Percentiles rank a stretch among this genome's conserved stretches.
These are phyloP conservation scores for Megaptera novaeangliae DNA, from an alignment of 2,113 vertebrate species.

Conservation along the genomic window DNA sequence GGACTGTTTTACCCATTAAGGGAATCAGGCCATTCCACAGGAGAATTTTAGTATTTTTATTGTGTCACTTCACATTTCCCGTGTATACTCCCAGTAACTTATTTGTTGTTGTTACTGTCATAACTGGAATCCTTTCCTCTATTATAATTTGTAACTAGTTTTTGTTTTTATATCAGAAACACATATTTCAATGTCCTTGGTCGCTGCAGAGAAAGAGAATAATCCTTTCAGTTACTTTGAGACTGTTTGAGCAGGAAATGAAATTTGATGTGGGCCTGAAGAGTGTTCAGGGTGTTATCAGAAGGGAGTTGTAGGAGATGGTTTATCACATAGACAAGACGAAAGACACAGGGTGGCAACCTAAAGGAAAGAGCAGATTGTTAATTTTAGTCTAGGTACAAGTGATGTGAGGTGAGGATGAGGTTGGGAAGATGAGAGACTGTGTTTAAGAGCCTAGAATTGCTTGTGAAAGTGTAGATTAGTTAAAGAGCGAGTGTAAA, in stretches of 20 bases:
- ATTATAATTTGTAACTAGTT: not conserved
- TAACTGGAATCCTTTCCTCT: not conserved
- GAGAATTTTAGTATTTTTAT: not conserved
- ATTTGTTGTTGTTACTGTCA: not conserved
- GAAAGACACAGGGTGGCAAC: rapidly evolving
- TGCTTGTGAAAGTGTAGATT: not conserved
- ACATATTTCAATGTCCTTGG: not conserved
- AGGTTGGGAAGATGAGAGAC: not conserved
- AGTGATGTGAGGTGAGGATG: not conserved
- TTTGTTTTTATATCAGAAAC: not conserved
- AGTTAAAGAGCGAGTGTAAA: not conserved
- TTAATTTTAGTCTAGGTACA: not conserved
- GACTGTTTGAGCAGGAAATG: not conserved
- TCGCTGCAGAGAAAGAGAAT: not conserved
- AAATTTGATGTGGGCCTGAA: not conserved
- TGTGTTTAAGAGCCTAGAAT: not conserved
- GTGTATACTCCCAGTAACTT: not conserved
- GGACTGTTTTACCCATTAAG: not conserved
- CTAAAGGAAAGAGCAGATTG: not conserved
- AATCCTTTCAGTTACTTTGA: not conserved
- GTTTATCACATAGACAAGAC: not conserved
- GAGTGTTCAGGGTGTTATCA: not conserved
- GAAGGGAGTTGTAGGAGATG: not conserved
- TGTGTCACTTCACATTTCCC: not conserved
- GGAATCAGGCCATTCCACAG: not conserved